A percentile compares a stretch with the other conserved stretches of the same genome.
Evolutionary conservation across 2,888 invertebrate species (phyloP).

Genomic region (Rhagonycha fulva): DNA sequence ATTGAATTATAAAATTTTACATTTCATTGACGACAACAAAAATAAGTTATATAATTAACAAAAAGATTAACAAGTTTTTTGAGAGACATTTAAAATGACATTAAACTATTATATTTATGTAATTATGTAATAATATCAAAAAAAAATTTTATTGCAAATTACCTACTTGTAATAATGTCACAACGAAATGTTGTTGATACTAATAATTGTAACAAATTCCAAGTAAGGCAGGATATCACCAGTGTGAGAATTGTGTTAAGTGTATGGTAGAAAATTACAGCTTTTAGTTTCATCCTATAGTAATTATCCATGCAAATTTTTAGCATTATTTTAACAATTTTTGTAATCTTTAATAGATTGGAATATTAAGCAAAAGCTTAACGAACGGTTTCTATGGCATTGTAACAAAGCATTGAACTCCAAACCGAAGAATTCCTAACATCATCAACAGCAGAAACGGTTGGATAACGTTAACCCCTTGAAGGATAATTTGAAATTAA

Average conservation of each 20-base stretch:
- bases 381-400: not conserved
- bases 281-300: not conserved
- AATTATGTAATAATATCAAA: not conserved
- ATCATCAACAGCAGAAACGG: not conserved
- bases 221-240: not conserved
- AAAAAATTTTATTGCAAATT: not conserved
- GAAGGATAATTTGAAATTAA: not conserved
- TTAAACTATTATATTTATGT: not conserved
- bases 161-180: not conserved
- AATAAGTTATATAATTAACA: not conserved
- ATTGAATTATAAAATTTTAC: not conserved
- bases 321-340: not conserved
- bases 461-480: not conserved
- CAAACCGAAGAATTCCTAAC: not conserved
- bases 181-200: not conserved
- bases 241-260: slow-evolving; percentile 3
- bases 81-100: not conserved
- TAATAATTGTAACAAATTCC: not conserved
- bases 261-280: not conserved
- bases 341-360: not conserved
- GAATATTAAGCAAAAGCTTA: not conserved
- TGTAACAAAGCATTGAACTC: not conserved
- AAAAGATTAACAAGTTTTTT: not conserved
- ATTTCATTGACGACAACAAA: not conserved
- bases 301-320: not conserved